Evolutionary conservation across 2,797 vertebrate species (phyloP).

Genomic region (Smutsia temminckii): DNA sequence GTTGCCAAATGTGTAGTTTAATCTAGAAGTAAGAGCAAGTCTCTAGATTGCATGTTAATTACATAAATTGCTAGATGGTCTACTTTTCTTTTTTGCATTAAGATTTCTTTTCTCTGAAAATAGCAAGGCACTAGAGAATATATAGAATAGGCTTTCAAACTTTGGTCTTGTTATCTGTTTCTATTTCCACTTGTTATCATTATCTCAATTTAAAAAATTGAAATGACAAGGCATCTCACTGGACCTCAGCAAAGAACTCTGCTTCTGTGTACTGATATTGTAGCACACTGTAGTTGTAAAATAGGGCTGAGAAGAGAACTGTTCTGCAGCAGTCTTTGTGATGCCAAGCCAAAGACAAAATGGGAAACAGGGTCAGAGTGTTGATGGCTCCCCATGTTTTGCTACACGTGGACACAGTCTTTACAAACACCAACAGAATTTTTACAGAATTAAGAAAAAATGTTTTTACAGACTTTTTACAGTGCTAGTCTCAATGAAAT

Average conservation of each 20-base stretch:
- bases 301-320: neutral
- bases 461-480: neutral
- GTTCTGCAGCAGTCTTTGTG: neutral
- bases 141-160: neutral
- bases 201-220: slow-evolving; percentile 2
- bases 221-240: slow-evolving; percentile 45
- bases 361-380: slow-evolving; percentile 7
- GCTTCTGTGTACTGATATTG: neutral
- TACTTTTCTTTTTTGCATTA: neutral
- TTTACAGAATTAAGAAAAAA: neutral
- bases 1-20: neutral
- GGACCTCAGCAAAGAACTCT: neutral
- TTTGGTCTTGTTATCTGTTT: neutral
- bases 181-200: neutral
- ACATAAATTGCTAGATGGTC: neutral
- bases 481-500: neutral
- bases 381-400: slow-evolving; percentile 66
- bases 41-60: slow-evolving; percentile 17
- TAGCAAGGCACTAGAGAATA: neutral
- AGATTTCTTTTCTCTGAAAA: slow-evolving; percentile 21
- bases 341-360: neutral
- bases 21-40: neutral
- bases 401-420: slow-evolving; percentile 62
- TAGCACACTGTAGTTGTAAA: neutral
- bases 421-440: slow-evolving; percentile 72